Evolutionary conservation across 2,888 invertebrate species (phyloP).

Genomic region (Automeris io): DNA sequence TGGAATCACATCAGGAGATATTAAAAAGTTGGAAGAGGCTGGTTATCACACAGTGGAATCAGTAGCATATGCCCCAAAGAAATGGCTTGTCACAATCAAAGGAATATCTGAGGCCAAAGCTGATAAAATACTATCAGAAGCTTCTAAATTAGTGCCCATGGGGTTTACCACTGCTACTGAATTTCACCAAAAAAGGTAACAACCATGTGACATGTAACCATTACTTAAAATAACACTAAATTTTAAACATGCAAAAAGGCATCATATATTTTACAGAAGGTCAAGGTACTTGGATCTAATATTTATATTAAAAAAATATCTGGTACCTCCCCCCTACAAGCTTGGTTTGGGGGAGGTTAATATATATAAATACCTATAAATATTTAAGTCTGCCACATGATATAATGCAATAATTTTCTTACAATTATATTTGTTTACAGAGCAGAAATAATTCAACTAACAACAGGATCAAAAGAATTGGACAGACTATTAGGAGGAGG

Average conservation of each 20-base stretch:
- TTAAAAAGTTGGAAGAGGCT: constrained; percentile 94
- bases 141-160: constrained; percentile 95
- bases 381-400: too few species aligned
- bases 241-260: too few species aligned
- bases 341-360: too few species aligned
- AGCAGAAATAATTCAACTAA: constrained; percentile 95
- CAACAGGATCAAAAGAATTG: constrained; percentile 96
- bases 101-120: constrained; percentile 99
- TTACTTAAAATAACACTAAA: too few species aligned
- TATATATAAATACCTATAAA: too few species aligned
- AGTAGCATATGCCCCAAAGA: constrained; percentile 96
- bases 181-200: constrained; percentile 92
- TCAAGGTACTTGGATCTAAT: too few species aligned
- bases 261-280: too few species aligned
- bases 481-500: constrained; percentile 96
- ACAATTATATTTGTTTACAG: constrained; percentile 29
- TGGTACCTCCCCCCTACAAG: too few species aligned
- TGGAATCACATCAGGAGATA: constrained; percentile 92
- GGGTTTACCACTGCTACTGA: constrained; percentile 99
- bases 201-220: background rate
- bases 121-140: constrained; percentile 93
- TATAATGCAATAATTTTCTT: background rate
- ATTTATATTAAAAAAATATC: too few species aligned
- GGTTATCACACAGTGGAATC: constrained; percentile 97
- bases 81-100: constrained; percentile 90